Conservation (phyloP, 1,140 invertebrate genomes). For the Magallana angulata region DNA sequence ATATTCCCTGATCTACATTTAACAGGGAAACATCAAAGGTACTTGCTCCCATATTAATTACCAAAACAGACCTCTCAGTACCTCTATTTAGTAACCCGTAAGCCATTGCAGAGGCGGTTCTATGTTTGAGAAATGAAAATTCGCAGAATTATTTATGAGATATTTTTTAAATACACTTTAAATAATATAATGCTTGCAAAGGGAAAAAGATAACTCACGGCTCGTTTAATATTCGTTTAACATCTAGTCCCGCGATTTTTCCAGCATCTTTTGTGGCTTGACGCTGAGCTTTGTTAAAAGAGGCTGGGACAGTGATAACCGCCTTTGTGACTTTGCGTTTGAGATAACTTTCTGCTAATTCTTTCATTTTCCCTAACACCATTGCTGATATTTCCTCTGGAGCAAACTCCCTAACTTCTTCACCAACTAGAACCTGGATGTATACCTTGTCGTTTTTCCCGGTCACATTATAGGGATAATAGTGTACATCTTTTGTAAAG, state of each 20-base stretch:
- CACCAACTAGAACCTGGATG: slow-evolving; percentile 84
- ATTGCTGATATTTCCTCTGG: slow-evolving; percentile 99
- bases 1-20: slow-evolving; percentile 98
- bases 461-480: slow-evolving; percentile 93
- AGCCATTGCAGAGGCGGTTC: slow-evolving; percentile 98
- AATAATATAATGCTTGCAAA: neutral
- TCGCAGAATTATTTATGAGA: neutral
- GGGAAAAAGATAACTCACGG: slow-evolving; percentile 82
- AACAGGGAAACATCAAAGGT: slow-evolving; percentile 99
- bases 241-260: slow-evolving; percentile 91
- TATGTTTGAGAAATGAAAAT: slow-evolving; percentile 34
- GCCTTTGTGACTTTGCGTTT: slow-evolving; percentile 97
- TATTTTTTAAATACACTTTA: neutral
- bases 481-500: slow-evolving; percentile 96
- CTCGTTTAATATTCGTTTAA: slow-evolving; percentile 99
- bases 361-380: slow-evolving; percentile 99
- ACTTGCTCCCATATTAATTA: slow-evolving; percentile 99
- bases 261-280: slow-evolving; percentile 95
- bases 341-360: slow-evolving; percentile 97
- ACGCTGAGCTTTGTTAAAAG: slow-evolving; percentile 98
- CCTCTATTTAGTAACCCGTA: slow-evolving; percentile 99
- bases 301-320: slow-evolving; percentile 98
- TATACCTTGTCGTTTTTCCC: slow-evolving; percentile 92
- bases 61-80: slow-evolving; percentile 97
- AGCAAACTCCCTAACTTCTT: slow-evolving; percentile 91